Evolutionary conservation across 2,888 invertebrate species (phyloP).

Genomic region (Coleophora deauratella): DNA sequence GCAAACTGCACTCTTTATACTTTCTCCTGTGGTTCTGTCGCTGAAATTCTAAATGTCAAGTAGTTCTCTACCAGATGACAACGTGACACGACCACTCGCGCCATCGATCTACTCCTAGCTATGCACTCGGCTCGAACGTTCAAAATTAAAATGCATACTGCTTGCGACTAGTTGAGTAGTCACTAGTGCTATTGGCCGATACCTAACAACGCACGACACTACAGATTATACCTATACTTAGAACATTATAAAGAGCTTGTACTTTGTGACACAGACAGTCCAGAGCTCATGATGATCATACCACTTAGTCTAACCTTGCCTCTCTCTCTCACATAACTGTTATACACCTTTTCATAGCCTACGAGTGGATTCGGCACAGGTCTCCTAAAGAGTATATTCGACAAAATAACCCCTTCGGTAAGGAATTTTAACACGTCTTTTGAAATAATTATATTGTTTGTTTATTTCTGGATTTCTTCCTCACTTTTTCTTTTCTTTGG

Average conservation of each 20-base stretch:
- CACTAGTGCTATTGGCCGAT: slow-evolving; percentile 72
- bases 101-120: slow-evolving; percentile 52
- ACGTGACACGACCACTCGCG: slow-evolving; percentile 61
- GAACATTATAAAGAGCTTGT: slow-evolving; percentile 70
- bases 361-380: slow-evolving; percentile 75
- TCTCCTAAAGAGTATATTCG: slow-evolving; percentile 76
- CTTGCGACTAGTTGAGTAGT: slow-evolving; percentile 72
- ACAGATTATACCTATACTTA: slow-evolving; percentile 54
- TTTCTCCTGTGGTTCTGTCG: slow-evolving; percentile 69
- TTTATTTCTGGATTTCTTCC: slow-evolving; percentile 45
- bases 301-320: slow-evolving; percentile 63
- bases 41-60: slow-evolving; percentile 64
- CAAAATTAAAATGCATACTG: slow-evolving; percentile 69
- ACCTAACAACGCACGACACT: slow-evolving; percentile 70
- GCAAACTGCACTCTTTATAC: slow-evolving; percentile 75
- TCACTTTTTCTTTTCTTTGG: slow-evolving; percentile 53
- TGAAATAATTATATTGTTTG: slow-evolving; percentile 46
- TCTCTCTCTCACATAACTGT: slow-evolving; percentile 71
- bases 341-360: slow-evolving; percentile 74
- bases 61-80: slow-evolving; percentile 58
- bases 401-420: slow-evolving; percentile 76
- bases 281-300: slow-evolving; percentile 59
- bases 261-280: slow-evolving; percentile 72
- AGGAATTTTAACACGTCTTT: slow-evolving; percentile 74
- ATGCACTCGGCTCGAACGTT: slow-evolving; percentile 68